These are phyloP conservation scores for Potorous gilbertii DNA, from an alignment of 2,797 vertebrate genomes.

Conservation along the genomic window DNA sequence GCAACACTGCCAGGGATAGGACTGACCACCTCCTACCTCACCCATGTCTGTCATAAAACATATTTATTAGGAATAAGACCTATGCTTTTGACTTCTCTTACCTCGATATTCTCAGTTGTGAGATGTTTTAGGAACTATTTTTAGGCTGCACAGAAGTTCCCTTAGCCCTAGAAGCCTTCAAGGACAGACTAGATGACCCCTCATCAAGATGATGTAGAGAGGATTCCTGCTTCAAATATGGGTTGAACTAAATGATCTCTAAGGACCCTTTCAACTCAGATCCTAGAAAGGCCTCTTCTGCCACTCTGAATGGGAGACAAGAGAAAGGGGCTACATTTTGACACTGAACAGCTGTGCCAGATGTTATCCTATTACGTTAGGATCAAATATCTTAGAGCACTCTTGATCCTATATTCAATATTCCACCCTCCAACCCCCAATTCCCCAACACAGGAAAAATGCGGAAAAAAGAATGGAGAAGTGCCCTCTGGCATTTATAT, in stretches of 20 bases:
- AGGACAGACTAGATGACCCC: neutral
- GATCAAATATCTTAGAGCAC: neutral
- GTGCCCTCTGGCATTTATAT: neutral
- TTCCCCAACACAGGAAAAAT: neutral
- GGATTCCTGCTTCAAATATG: neutral
- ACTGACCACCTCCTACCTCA: neutral
- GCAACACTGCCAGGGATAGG: neutral
- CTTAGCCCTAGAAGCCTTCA: neutral
- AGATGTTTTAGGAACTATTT: neutral
- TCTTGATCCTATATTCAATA: neutral
- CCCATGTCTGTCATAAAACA: neutral
- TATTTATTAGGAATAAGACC: neutral
- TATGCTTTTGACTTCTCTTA: neutral
- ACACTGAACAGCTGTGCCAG: neutral
- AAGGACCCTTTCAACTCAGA: neutral
- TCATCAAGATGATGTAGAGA: neutral
- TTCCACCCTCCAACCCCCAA: neutral
- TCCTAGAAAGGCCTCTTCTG: neutral
- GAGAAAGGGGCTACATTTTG: neutral
- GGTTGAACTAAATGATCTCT: neutral
- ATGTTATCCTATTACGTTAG: neutral
- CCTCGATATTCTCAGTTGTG: neutral
- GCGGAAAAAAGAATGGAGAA: neutral
- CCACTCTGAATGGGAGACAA: conserved; percentile 5
- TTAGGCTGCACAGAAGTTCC: neutral